Conservation (phyloP, 2,888 invertebrate genomes). For the Thumatha senex region DNA sequence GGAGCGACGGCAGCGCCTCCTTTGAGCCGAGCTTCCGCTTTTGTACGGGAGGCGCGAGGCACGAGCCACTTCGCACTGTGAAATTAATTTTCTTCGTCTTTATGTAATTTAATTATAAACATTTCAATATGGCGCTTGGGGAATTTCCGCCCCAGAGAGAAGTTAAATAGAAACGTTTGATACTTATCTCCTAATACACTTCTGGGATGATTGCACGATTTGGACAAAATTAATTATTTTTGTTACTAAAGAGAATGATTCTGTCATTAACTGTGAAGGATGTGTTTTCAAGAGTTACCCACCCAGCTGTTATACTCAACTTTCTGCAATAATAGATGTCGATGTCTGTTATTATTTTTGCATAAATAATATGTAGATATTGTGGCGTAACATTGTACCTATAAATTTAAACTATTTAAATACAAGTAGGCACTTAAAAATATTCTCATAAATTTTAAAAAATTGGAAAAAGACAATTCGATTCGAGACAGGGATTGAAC, state of each 20-base stretch:
- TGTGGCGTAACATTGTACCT: no score
- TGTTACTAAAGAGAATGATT: conserved; percentile 44
- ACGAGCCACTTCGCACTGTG: conserved; percentile 80
- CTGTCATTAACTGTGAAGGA: conserved; percentile 29
- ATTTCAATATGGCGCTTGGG: conserved; percentile 83
- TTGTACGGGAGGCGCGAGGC: conserved; percentile 53
- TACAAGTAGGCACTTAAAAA: no score
- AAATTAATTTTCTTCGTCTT: conserved; percentile 84
- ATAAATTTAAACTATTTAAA: no score
- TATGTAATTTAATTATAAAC: conserved; percentile 84
- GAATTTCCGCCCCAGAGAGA: conserved; percentile 78
- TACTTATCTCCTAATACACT: conserved; percentile 82
- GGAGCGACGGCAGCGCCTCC: conserved; percentile 67
- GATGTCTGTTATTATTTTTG: neutral
- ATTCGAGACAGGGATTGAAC: no score
- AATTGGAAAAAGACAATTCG: no score
- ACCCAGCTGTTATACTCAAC: neutral
- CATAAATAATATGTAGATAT: neutral
- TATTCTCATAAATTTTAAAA: no score
- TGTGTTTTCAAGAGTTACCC: conserved; percentile 14
- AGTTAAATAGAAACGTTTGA: conserved; percentile 84
- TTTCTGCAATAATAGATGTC: neutral
- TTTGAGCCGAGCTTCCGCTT: conserved; percentile 72
- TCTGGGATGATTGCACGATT: conserved; percentile 78
- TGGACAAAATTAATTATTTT: conserved; percentile 69